These are phyloP conservation scores for Congeria kusceri DNA, from an alignment of 2,888 invertebrate genomes.

Conservation along the genomic window DNA sequence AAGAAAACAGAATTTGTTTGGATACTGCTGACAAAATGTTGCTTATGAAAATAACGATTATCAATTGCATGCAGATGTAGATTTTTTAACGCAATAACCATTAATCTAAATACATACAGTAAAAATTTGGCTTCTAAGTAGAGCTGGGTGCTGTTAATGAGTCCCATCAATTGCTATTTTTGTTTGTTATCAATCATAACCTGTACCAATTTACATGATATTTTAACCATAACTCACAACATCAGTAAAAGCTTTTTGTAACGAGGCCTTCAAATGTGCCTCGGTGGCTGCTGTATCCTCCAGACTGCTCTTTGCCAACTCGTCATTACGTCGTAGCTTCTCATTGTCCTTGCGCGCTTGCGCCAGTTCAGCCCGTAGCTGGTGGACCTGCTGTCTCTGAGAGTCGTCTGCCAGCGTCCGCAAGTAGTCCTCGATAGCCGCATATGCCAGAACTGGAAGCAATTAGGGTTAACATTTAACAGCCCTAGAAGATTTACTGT, in stretches of 20 bases:
- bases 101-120: too few species aligned
- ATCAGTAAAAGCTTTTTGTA: slow-evolving; percentile 77
- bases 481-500: neutral
- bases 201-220: too few species aligned
- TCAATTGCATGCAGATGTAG: too few species aligned
- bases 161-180: too few species aligned
- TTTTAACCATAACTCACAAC: slow-evolving; percentile 65
- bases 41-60: too few species aligned
- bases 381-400: slow-evolving; percentile 51
- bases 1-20: too few species aligned
- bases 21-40: too few species aligned
- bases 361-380: slow-evolving; percentile 70
- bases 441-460: slow-evolving; percentile 67
- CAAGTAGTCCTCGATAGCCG: slow-evolving; percentile 64
- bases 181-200: too few species aligned
- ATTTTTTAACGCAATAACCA: too few species aligned
- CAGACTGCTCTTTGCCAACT: slow-evolving; percentile 57
- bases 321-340: slow-evolving; percentile 65
- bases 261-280: slow-evolving; percentile 73
- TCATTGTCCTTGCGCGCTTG: slow-evolving; percentile 74
- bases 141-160: too few species aligned
- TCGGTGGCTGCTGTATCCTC: slow-evolving; percentile 72
- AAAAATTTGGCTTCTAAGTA: too few species aligned
- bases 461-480: neutral
- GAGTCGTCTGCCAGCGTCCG: slow-evolving; percentile 46